These are phyloP conservation scores for Diuraphis noxia DNA, from an alignment of 1,140 invertebrate genomes.

Conservation along the genomic window DNA sequence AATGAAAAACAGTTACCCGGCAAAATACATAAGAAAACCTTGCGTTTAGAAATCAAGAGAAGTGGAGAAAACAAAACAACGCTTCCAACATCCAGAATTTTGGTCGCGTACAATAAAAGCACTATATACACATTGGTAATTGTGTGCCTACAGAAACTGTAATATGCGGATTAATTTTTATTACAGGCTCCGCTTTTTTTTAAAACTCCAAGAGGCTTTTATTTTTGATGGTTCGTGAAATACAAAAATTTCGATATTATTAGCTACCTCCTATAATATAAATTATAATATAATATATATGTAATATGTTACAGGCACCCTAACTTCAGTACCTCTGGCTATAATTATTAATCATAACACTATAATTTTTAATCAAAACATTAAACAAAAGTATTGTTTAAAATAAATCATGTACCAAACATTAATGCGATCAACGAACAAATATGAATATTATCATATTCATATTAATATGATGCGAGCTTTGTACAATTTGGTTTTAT, in stretches of 20 bases:
- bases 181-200: not conserved
- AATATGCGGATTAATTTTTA: not conserved
- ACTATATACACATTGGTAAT: not conserved
- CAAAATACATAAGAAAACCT: slow-evolving; percentile 1
- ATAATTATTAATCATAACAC: no score
- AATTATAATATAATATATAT: no score
- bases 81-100: not conserved
- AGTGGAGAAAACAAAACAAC: not conserved
- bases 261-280: no score
- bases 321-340: no score
- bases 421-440: no score
- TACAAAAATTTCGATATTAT: no score
- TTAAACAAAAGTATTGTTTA: no score
- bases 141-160: not conserved
- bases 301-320: no score
- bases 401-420: no score
- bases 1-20: slow-evolving; percentile 25
- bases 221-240: not conserved
- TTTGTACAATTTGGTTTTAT: not conserved
- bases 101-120: not conserved
- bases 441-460: no score
- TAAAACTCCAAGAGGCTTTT: not conserved
- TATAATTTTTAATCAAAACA: no score
- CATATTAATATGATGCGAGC: not conserved
- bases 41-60: not conserved